Evolutionary conservation across 1,140 invertebrate species (phyloP).

Genomic region (Tetramorium parvispinum): DNA sequence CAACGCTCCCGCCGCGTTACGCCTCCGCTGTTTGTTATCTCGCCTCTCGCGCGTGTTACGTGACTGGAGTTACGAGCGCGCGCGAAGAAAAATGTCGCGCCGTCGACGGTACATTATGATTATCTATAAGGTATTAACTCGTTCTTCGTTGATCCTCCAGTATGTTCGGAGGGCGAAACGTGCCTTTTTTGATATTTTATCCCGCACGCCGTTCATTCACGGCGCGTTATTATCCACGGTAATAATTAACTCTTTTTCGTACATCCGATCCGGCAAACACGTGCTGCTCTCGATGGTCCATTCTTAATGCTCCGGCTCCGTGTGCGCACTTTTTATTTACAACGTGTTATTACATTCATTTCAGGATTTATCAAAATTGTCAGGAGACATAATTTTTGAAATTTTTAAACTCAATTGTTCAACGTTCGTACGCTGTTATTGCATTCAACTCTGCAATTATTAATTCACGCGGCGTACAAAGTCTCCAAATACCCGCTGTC

Average conservation of each 20-base stretch:
- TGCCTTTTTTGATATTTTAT: background rate
- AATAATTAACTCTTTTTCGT: background rate
- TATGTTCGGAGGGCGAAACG: background rate
- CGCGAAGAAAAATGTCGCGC: conserved; percentile 52
- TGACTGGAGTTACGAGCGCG: conserved; percentile 51
- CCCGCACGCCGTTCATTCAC: background rate
- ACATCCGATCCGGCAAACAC: too few species aligned
- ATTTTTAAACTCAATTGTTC: background rate
- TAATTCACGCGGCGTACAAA: background rate
- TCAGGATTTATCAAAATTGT: background rate
- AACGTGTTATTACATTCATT: background rate
- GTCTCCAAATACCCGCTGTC: conserved; percentile 13
- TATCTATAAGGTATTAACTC: conserved; percentile 55
- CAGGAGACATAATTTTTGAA: background rate
- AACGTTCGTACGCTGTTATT: too few species aligned
- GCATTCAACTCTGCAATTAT: background rate
- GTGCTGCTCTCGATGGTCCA: background rate
- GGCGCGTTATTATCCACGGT: background rate
- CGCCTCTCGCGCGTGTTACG: conserved; percentile 50
- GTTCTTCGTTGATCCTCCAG: background rate
- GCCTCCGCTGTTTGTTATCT: conserved; percentile 56
- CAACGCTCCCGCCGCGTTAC: conserved; percentile 47
- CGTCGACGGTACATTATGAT: conserved; percentile 54
- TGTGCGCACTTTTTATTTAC: background rate
- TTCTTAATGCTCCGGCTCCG: background rate